Evolutionary conservation across 2,113 vertebrate species (phyloP), one percentile per base, ranked within the genome.

Genomic region (Casuarius casuarius): DNA sequence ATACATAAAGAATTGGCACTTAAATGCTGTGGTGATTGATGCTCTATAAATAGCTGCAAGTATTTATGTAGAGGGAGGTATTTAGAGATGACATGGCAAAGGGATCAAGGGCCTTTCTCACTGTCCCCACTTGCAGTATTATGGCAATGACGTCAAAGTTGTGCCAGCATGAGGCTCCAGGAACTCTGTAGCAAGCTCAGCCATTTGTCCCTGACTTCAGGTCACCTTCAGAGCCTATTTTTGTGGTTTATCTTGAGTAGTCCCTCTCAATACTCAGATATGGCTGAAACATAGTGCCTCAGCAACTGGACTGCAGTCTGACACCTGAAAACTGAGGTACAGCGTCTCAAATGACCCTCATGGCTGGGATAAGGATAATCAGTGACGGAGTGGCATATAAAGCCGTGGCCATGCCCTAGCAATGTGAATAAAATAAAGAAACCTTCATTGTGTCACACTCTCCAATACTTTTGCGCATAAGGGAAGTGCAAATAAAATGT

Each of bases 151-250:
- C 1, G 0, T 14, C 38, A 76, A 23, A 78, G 18, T 1, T 0
- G 29, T 59, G 52, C 48, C 1, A 1, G 51, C 54, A 68, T 0
- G 0, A 83, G 61, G 77, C 31, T 92, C 38, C 26, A 13, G 19
- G 54, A 91, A 61, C 73, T 68, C 65, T 92, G 70, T 65, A 78
- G 63, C 68, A 70, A 87, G 59, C 38, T 82, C 31, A 87, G 63
- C 51, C 61, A 25, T 82, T 88, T 46, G n/a, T 89, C 49, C 38
- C 59, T 91, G 51, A 56, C 46, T 92, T 18, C 13, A 52, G 51
- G 82, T 83, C 78, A 92, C 67, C 78, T 83, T 91, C 42, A 85
- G 63, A 76, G 26, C 31, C 40, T 48, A 5, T 74, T 92, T 77
- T 54, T 42, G 82, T 42, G 31, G 29, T 49, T 80, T 77, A 21